These are phyloP conservation scores for Channa argus DNA, from an alignment of 2,113 vertebrate genomes.

Conservation along the genomic window DNA sequence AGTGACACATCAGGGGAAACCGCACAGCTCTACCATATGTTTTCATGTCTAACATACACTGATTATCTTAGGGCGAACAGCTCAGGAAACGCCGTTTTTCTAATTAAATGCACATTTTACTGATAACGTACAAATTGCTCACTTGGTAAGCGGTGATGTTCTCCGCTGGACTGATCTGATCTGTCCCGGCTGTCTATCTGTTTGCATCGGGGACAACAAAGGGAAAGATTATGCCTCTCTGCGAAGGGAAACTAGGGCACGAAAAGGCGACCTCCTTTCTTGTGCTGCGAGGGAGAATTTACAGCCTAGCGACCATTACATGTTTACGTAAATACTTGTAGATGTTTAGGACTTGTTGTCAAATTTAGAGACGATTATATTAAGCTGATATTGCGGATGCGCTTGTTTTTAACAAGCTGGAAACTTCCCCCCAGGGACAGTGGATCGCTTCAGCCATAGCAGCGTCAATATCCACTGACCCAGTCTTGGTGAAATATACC, in stretches of 20 bases:
- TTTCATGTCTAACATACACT: conserved; percentile 36
- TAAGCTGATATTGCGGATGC: not conserved
- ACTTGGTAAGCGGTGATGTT: conserved; percentile 8
- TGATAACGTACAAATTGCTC: conserved; percentile 53
- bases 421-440: conserved; percentile 44
- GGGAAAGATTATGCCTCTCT: conserved; percentile 62
- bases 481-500: conserved; percentile 29
- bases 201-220: conserved; percentile 69
- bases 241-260: conserved; percentile 69
- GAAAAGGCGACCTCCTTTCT: conserved; percentile 64
- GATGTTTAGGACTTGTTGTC: conserved; percentile 22
- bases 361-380: conserved; percentile 16
- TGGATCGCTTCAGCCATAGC: conserved; percentile 42
- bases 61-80: conserved; percentile 34
- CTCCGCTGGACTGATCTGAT: conserved; percentile 34
- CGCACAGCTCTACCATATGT: conserved; percentile 59
- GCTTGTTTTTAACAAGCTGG: conserved; percentile 24
- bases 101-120: conserved; percentile 57
- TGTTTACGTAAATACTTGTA: not conserved
- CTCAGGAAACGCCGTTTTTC: conserved; percentile 22
- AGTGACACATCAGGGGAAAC: conserved; percentile 68
- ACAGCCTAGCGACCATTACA: conserved; percentile 29
- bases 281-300: conserved; percentile 18
- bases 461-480: conserved; percentile 53
- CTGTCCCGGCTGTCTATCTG: conserved; percentile 41